Conservation (phyloP, 1,140 invertebrate genomes). For the Eupristina koningsbergeri region DNA sequence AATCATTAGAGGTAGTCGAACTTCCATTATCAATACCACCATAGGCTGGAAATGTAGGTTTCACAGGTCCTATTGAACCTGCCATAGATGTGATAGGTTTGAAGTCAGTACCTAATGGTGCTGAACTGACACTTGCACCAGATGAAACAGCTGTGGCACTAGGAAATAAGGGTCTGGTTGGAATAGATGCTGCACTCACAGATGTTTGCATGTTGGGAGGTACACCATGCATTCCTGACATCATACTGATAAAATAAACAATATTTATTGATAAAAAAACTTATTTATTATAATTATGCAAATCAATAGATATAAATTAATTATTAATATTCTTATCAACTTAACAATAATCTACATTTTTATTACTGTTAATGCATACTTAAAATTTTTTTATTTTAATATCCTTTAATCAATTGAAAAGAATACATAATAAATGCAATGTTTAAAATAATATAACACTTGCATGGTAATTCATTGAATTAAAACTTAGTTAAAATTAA, state of each 20-base stretch:
- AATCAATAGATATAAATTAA: too few relatives aligned
- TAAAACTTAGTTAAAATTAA: too few relatives aligned
- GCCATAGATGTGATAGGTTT: slow-evolving; percentile 76
- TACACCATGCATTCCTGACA: slow-evolving; percentile 74
- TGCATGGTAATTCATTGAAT: too few relatives aligned
- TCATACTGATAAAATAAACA: slow-evolving; percentile 66
- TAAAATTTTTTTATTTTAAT: too few relatives aligned
- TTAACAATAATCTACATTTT: too few relatives aligned
- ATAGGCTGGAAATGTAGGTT: slow-evolving; percentile 87
- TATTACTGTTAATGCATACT: too few relatives aligned
- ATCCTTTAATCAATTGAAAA: too few relatives aligned
- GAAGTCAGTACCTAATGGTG: slow-evolving; percentile 78
- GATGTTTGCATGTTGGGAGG: slow-evolving; percentile 75
- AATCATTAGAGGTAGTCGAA: slow-evolving; percentile 71
- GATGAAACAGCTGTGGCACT: slow-evolving; percentile 79
- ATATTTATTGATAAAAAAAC: slow-evolving; percentile 31
- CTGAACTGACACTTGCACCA: slow-evolving; percentile 73
- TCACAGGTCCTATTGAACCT: slow-evolving; percentile 74
- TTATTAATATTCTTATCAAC: too few relatives aligned
- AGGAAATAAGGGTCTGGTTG: slow-evolving; percentile 82
- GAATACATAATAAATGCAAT: too few relatives aligned
- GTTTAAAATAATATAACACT: too few relatives aligned
- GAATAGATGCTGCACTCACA: slow-evolving; percentile 76
- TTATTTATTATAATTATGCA: neutral
- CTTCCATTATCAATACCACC: slow-evolving; percentile 58